Conservation (phyloP, 2,113 vertebrate genomes). For the Elanoides forficatus region DNA sequence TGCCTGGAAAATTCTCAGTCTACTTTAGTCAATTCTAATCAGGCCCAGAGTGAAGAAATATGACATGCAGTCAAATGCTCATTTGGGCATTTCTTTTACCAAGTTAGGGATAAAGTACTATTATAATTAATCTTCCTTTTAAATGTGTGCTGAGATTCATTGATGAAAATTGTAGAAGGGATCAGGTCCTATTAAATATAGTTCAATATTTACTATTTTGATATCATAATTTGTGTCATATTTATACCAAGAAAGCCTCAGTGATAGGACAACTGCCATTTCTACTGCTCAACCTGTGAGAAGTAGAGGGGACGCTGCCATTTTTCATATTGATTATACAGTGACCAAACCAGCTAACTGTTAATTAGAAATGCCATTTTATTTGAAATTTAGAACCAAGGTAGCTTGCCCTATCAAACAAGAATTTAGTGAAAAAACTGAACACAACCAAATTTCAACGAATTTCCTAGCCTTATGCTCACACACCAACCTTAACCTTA, state of each 20-base stretch:
- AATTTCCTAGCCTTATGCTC: neutral
- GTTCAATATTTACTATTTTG: neutral
- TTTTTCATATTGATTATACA: neutral
- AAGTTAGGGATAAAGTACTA: neutral
- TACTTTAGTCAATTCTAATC: neutral
- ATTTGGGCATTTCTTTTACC: neutral
- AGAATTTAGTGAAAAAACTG: neutral
- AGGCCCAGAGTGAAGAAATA: neutral
- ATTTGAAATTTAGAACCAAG: neutral
- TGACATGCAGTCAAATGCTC: neutral
- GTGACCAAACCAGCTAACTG: neutral
- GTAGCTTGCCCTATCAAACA: neutral
- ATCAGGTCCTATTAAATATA: neutral
- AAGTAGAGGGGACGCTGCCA: neutral
- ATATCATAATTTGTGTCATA: neutral
- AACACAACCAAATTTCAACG: neutral
- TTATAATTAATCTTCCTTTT: neutral
- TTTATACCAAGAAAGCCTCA: neutral
- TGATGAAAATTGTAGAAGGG: neutral
- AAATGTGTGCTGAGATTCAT: neutral
- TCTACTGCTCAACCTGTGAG: neutral
- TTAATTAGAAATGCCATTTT: neutral
- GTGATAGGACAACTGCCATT: neutral
- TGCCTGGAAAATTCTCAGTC: neutral
- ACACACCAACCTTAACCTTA: neutral